Conservation (phyloP, 2,888 invertebrate genomes). For the Erynnis tages region DNA sequence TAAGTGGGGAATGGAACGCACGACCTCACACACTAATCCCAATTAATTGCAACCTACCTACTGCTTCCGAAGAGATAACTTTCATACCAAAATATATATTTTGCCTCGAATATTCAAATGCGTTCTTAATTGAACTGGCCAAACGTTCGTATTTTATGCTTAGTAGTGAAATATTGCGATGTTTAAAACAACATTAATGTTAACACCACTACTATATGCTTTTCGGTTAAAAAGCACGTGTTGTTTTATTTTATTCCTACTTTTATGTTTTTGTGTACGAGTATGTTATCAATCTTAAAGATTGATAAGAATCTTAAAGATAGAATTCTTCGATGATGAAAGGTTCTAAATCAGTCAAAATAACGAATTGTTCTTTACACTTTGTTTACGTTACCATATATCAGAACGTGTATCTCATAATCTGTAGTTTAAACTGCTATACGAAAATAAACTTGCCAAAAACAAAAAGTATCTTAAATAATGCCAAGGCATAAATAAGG, state of each 20-base stretch:
- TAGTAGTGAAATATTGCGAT: constrained; percentile 21
- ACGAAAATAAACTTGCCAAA: constrained; percentile 44
- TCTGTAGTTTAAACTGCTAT: constrained; percentile 32
- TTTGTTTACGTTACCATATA: no score
- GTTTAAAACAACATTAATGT: constrained; percentile 19
- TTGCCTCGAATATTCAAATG: constrained; percentile 26
- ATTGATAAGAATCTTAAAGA: no score
- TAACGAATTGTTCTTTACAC: no score
- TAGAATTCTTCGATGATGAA: no score
- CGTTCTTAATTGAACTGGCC: constrained; percentile 25
- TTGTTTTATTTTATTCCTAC: no score
- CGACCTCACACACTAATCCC: constrained; percentile 68
- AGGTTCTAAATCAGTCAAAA: no score
- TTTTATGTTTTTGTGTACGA: background rate
- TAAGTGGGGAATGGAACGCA: constrained; percentile 66
- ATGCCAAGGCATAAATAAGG: constrained; percentile 66
- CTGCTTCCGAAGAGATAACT: constrained; percentile 41
- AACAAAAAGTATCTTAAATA: constrained; percentile 60
- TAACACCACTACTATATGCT: no score
- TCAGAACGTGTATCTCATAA: background rate
- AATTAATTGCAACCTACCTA: constrained; percentile 62
- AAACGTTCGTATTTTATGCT: constrained; percentile 25
- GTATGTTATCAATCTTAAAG: no score
- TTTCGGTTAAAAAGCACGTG: no score
- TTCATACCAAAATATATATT: constrained; percentile 26